Conservation (phyloP, 2,888 invertebrate genomes). For the Pristionchus mayeri region DNA sequence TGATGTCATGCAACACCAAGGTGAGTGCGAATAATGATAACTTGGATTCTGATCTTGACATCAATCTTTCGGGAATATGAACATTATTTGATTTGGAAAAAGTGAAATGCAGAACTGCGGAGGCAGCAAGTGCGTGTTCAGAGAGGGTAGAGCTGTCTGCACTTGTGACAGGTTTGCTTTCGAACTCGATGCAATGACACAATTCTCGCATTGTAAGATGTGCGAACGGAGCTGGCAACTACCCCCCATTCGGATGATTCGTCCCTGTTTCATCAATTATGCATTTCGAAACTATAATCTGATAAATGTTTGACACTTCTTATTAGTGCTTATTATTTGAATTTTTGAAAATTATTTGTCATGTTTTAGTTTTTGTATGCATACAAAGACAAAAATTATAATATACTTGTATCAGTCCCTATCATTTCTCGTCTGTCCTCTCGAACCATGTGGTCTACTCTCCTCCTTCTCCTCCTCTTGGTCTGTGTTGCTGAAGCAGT, state of each 20-base stretch:
- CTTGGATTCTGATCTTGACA: background rate
- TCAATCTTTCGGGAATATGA: background rate
- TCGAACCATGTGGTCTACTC: background rate
- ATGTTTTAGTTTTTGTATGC: no score
- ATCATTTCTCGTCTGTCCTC: background rate
- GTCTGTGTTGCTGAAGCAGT: no score
- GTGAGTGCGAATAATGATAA: background rate
- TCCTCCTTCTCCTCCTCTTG: background rate
- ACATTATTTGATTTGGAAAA: background rate
- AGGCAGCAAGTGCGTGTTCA: background rate
- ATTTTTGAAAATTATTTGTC: no score
- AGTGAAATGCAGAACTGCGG: conserved; percentile 13
- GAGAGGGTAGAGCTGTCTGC: background rate
- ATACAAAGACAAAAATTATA: no score
- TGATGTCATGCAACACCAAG: conserved; percentile 35
- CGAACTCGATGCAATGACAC: no score
- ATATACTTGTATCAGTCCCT: background rate
- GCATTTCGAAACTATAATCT: no score
- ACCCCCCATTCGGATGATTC: conserved; percentile 8
- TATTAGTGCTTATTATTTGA: no score
- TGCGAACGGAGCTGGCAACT: background rate
- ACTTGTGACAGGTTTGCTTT: background rate
- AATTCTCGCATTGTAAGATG: no score
- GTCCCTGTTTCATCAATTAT: background rate
- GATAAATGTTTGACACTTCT: no score